Percentiles rank a stretch among this genome's conserved stretches.
Conservation (phyloP, 2,113 vertebrate genomes). For the Psittacus erithacus region DNA sequence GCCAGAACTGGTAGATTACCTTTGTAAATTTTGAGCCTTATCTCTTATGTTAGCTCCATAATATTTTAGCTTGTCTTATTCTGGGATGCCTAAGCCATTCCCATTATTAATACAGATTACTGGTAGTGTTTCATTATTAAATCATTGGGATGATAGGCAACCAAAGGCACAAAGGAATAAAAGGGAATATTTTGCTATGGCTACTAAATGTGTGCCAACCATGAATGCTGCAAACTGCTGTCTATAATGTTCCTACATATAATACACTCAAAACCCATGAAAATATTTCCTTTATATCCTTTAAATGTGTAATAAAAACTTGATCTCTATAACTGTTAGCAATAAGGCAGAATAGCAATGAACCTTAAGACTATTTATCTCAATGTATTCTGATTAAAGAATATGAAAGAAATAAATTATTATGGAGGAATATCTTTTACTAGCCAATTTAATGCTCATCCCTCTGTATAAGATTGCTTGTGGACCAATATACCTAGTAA, state of each 20-base stretch:
- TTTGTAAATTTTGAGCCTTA: not conserved
- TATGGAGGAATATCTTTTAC: not conserved
- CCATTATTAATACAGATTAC: not conserved
- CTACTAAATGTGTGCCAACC: not conserved
- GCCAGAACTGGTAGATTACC: not conserved
- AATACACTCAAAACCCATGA: not conserved
- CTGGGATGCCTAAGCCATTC: not conserved
- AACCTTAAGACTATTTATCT: not conserved
- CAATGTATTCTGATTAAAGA: constrained; percentile 30
- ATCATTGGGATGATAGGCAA: not conserved
- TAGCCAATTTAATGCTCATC: not conserved
- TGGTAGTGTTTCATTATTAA: not conserved
- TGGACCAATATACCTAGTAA: constrained; percentile 8
- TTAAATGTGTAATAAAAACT: not conserved
- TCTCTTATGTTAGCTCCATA: not conserved
- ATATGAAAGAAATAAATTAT: not conserved
- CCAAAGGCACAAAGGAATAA: not conserved
- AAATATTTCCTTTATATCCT: not conserved
- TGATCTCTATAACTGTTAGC: not conserved
- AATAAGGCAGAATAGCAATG: not conserved
- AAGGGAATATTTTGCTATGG: not conserved
- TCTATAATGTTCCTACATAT: not conserved
- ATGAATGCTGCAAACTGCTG: not conserved
- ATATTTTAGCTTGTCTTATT: not conserved
- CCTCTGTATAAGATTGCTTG: not conserved